A percentile compares a stretch with the other conserved stretches of the same genome.
Evolutionary conservation across 2,113 vertebrate genomes (phyloP).

Genomic region (Litocranius walleri): DNA sequence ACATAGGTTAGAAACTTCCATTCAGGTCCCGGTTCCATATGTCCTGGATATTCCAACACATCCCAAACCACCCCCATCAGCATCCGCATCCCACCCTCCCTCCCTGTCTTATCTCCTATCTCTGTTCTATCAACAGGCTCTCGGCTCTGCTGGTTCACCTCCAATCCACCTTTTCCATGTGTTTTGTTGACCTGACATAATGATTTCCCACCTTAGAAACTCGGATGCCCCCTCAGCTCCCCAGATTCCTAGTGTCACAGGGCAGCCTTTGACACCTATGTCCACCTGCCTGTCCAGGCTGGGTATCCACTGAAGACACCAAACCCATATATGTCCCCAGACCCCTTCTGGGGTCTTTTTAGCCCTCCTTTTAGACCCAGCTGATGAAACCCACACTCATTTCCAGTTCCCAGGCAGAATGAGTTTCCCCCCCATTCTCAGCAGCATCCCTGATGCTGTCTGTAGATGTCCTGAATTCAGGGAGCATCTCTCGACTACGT

Average conservation of each 20-base stretch:
- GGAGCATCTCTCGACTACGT: rapidly evolving
- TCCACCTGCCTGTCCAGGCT: neutral
- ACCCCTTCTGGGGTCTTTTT: neutral
- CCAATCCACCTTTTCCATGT: neutral
- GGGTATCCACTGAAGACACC: neutral
- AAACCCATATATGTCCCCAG: neutral
- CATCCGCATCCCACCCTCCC: neutral
- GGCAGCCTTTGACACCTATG: neutral
- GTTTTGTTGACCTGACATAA: neutral
- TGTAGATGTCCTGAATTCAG: neutral
- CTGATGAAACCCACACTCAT: neutral
- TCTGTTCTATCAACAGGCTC: neutral
- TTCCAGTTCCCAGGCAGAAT: neutral
- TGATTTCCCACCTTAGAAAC: neutral
- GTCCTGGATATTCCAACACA: neutral
- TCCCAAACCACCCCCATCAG: neutral
- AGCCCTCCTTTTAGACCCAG: neutral
- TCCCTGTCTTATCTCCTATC: neutral
- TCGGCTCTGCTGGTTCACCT: neutral
- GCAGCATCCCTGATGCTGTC: neutral
- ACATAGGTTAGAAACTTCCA: neutral
- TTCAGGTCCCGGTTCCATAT: neutral
- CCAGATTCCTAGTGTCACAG: neutral
- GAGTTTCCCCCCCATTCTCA: neutral
- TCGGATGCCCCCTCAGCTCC: neutral